Evolutionary conservation across 2,113 vertebrate genomes (phyloP), one percentile per base, ranked within the genome.

Genomic region (rabbit (Oryctolagus cuniculus)): DNA sequence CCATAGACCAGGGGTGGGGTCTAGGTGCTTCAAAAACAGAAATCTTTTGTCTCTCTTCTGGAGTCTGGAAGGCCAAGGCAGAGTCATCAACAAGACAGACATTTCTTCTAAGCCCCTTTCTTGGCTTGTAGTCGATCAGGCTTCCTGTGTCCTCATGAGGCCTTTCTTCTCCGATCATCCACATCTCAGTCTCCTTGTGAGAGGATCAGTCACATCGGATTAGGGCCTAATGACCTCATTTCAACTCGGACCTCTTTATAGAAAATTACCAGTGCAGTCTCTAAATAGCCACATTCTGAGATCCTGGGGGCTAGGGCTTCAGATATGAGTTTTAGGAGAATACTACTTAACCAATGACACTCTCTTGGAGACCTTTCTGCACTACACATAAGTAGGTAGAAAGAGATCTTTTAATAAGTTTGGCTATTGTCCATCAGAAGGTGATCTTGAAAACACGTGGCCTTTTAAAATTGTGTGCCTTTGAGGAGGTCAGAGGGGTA

Each of bases 401-500:
- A 75, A 49, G 64, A 27, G 11, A 49, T 58, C 29, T 61, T 74
- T 79, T 72, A 51, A 75, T 19, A 67, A 61, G 19, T 77, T 77
- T 73, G n/a, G 2, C 3, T 69, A 2, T 34, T 34, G 38, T 63
- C 84, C 29, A 61, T 87, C 61, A 72, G 15, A 82, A 96, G 17
- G n/a, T 83, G 85, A 95, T 55, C 31, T 61, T 90, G 4, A 85
- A 89, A 93, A 38, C 36, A 69, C 17, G 25, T 10, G 10, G 10
- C 2, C 29, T 36, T 63, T 96, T 84, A 78, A 70, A 58, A 4
- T 91, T 95, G 6, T 69, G 86, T 86, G 51, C 25, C 58, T 95
- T 91, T 72, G 24, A 98, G 29, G 73, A 74, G 83, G 51, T 34
- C 12, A 80, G 16, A 88, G 82, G 55, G n/a, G 19, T 93, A 21